Evolutionary conservation across 1,140 invertebrate species (phyloP), one percentile per base, ranked within the genome.

Genomic region (Aphis gossypii): DNA sequence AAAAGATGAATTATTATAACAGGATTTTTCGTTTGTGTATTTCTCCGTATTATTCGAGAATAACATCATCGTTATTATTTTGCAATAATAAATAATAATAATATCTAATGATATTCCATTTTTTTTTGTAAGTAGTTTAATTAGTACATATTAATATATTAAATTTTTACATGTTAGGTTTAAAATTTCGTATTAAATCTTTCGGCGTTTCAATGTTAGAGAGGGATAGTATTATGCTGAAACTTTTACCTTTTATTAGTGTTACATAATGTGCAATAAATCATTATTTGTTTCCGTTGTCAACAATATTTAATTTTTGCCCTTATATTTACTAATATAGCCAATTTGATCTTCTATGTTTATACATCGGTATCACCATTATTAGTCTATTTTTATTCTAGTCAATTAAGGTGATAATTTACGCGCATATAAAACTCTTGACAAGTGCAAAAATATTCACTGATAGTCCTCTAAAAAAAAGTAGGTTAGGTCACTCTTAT

Each of bases 401-500:
- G 4, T 38, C 76, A 20, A 38, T 82, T 38, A 84, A 84, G 82
- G 30, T 30, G 86, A 86, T 11, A 86, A 86, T 82, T 86, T 86
- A 86, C 30, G 25, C 14, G 30, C 6, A 41, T 38, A 38, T 41
- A 9, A n/a, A 20, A 51, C 11, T 84, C 46, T 88, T 44, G 7
- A n/a, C 30, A 30, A 87, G 84, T 35, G 51, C 23, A 9, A 90
- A 60, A 56, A 90, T 88, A 86, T 48, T 46, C 2, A 18, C 11
- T 46, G 14, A 30, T 18, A 60, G 23, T 90, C 38, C 30, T 35
- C 7, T 46, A 35, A 38, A 56, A 68, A 56, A 91, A 92, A 92
- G 35, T 92, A 92, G 90, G 46, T 92, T 92, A 92, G 46, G 23
- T 41, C 9, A 46, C 56, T 90, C 41, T 91, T 91, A 60, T 91